Evolutionary conservation across 1,140 invertebrate species (phyloP), one percentile per base, ranked within the genome.

Genomic region (Drosophila willistoni): DNA sequence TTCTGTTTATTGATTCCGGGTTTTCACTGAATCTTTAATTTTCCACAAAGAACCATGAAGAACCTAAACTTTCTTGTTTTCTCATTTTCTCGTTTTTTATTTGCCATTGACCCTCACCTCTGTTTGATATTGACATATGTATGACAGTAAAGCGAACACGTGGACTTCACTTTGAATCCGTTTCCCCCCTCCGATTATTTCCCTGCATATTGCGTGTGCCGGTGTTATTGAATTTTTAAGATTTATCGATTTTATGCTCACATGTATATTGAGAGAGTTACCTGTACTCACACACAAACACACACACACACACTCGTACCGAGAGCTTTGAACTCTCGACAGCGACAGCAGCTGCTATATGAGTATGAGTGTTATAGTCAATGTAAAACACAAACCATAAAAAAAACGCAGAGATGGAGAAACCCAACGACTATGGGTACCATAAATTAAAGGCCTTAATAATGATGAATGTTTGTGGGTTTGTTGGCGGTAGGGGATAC

Each of bases 201-300:
- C 34, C 34, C 10, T 14, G 13, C 7, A 65, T 14, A 39, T 42
- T 79, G 82, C 82, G 76, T 86, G 83, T 68, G 77, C 61, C 73
- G 68, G 65, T 87, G 84, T 87, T 87, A 87, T 87, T 87, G 83
- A 87, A 87, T 87, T 87, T 87, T 89, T 83, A 87, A 87, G 83
- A 87, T 87, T 87, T 87, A 87, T 87, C 73, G 83, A 87, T 87
- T 87, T 87, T 83, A 77, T 89, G 79, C 44, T 84, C 81, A 76
- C 79, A 73, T 25, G 3, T 61, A 60, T 64, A 39, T 39, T 13
- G 12, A 39, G 41, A 55, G 44, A 61, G 66, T 54, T 69, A 59
- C 65, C 71, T 68, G 47, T 17, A 62, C 29, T 19, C 36, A 51
- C 36, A 39, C 3, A 42, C 7, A 55, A 14, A 57, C 14, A 59